Evolutionary conservation across 2,797 vertebrate genomes (phyloP).

Genomic region (Takifugu ocellatus): DNA sequence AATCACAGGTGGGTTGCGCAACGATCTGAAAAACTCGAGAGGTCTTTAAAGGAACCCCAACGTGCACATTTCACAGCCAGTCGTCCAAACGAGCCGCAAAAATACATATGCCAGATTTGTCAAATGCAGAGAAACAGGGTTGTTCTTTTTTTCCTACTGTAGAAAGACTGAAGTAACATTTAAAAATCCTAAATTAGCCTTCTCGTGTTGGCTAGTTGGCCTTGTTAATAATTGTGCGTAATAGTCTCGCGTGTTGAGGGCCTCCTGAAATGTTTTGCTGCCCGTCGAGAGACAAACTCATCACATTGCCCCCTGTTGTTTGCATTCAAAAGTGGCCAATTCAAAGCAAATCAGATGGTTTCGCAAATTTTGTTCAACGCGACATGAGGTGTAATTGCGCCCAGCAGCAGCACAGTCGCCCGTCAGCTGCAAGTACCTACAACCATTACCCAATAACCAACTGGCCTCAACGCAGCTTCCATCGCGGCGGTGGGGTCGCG

Average conservation of each 20-base stretch:
- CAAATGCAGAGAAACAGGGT: background rate
- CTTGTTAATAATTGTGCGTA: background rate
- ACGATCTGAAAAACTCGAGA: background rate
- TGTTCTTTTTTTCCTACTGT: too few relatives aligned
- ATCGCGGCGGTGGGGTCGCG: too few relatives aligned
- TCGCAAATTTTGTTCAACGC: slow-evolving; percentile 31
- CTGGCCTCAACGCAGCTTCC: too few relatives aligned
- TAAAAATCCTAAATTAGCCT: slow-evolving; percentile 7
- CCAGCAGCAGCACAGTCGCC: slow-evolving; percentile 16
- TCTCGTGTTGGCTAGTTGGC: background rate
- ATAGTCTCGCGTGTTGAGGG: slow-evolving; percentile 11
- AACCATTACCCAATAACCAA: slow-evolving; percentile 14
- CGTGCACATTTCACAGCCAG: background rate
- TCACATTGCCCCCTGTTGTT: slow-evolving; percentile 29
- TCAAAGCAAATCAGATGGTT: slow-evolving; percentile 38
- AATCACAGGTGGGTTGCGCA: slow-evolving; percentile 14
- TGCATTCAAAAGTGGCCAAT: slow-evolving; percentile 29
- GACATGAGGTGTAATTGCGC: slow-evolving; percentile 41
- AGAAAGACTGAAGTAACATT: too few relatives aligned
- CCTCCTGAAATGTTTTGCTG: slow-evolving; percentile 1
- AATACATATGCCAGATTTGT: slow-evolving; percentile 13
- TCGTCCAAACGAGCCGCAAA: background rate
- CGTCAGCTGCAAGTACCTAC: slow-evolving; percentile 12
- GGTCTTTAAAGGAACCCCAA: slow-evolving; percentile 2
- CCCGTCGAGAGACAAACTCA: background rate